Percentiles rank a stretch among this genome's conserved stretches.
These are phyloP conservation scores for Fragariocoptes setiger DNA, from an alignment of 1,140 invertebrate species.

Conservation along the genomic window DNA sequence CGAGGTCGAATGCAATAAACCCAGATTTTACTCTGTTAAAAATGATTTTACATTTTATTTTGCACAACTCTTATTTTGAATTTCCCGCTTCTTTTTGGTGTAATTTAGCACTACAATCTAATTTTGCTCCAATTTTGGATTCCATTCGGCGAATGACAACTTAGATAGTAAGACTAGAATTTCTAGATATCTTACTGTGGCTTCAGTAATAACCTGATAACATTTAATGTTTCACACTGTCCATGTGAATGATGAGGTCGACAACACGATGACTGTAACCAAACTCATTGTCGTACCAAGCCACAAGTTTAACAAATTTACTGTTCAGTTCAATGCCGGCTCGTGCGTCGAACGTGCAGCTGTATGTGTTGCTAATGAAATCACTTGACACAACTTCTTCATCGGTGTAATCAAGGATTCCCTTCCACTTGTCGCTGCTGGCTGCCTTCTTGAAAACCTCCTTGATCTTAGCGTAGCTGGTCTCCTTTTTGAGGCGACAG, in stretches of 20 bases:
- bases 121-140: no score
- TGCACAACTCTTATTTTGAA: no score
- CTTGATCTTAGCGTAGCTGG: conserved; percentile 64
- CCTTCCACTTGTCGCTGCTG: conserved; percentile 36
- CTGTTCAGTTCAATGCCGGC: conserved; percentile 69
- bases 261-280: conserved; percentile 71
- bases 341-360: conserved; percentile 71
- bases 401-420: conserved; percentile 70
- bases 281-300: conserved; percentile 84
- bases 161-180: no score
- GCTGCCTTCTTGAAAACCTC: conserved; percentile 52
- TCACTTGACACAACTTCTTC: conserved; percentile 61
- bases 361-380: conserved; percentile 50
- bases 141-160: no score
- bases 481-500: conserved; percentile 23
- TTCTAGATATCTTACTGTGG: no score
- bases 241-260: conserved; percentile 66
- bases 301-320: conserved; percentile 58
- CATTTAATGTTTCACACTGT: no score
- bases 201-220: no score
- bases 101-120: no score
- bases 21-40: no score
- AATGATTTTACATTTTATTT: no score
- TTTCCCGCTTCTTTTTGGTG: no score
- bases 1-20: no score